A percentile compares a stretch with the other conserved stretches of the same genome.
Conservation (phyloP, 2,797 vertebrate species). For the Pelobates cultripes region DNA sequence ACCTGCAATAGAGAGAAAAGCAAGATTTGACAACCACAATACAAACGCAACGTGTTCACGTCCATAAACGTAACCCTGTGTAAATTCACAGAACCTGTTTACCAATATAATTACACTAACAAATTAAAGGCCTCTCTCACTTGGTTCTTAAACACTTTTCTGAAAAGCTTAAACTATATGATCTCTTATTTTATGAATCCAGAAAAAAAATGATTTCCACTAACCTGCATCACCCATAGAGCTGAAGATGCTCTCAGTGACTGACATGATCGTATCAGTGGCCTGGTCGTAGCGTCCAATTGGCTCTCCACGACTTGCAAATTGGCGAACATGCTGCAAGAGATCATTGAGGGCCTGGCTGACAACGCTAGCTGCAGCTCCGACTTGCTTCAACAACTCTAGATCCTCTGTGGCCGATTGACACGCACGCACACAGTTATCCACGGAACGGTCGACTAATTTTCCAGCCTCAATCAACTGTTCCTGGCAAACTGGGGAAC, state of each 20-base stretch:
- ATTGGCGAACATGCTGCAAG: conserved; percentile 95
- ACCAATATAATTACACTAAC: too few species aligned
- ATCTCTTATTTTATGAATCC: too few species aligned
- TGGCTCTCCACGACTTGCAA: conserved; percentile 93
- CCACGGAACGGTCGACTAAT: conserved; percentile 95
- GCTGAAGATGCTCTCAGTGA: conserved; percentile 98
- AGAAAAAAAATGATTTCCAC: conserved; percentile 45
- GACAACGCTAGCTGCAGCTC: conserved; percentile 86
- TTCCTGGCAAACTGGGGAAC: conserved; percentile 97
- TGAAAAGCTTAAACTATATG: too few species aligned
- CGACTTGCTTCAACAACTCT: conserved; percentile 93
- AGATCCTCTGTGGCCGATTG: conserved; percentile 87
- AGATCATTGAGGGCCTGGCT: conserved; percentile 94
- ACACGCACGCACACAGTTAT: conserved; percentile 92
- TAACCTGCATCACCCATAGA: conserved; percentile 98
- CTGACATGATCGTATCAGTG: conserved; percentile 98
- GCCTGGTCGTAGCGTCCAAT: conserved; percentile 98
- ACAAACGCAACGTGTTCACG: too few species aligned
- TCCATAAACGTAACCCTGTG: too few species aligned
- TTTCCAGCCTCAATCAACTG: conserved; percentile 97
- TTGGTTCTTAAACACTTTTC: too few species aligned
- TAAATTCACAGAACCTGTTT: too few species aligned
- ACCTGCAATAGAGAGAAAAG: conserved; percentile 69
- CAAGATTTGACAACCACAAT: too few species aligned
- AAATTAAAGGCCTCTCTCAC: too few species aligned